Evolutionary conservation across 1,140 invertebrate genomes (phyloP).

Genomic region (Calosoma granatense): DNA sequence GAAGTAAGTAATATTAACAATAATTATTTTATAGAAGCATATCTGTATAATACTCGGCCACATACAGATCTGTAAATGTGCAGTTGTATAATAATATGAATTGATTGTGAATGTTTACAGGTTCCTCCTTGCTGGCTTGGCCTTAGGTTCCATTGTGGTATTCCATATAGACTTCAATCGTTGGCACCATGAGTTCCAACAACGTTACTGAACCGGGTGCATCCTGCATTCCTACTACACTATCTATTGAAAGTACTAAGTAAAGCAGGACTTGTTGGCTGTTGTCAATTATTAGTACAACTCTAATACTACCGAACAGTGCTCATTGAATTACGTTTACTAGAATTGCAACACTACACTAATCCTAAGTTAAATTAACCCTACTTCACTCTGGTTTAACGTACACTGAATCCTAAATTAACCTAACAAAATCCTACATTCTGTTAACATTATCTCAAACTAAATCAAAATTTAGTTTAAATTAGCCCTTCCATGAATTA

Average conservation of each 20-base stretch:
- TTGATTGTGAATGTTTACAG: conserved; percentile 44
- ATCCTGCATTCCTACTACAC: conserved; percentile 5
- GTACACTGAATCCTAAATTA: no score
- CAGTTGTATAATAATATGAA: not conserved
- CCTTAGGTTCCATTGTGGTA: conserved; percentile 94
- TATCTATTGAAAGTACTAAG: conserved; percentile 13
- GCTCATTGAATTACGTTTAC: not conserved
- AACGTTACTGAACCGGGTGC: conserved; percentile 65
- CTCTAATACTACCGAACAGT: not conserved
- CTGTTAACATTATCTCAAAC: no score
- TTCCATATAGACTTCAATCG: conserved; percentile 99
- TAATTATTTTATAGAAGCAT: conserved; percentile 15
- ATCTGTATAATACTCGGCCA: conserved; percentile 14
- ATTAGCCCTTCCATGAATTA: no score
- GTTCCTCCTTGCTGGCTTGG: conserved; percentile 90
- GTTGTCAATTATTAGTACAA: conserved; percentile 10
- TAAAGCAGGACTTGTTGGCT: conserved; percentile 13
- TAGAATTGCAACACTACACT: no score
- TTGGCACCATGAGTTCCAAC: conserved; percentile 98
- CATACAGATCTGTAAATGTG: no score
- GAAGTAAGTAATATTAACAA: conserved; percentile 73
- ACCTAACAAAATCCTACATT: no score
- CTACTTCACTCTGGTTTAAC: no score
- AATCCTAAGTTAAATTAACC: no score
- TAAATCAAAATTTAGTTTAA: no score